Evolutionary conservation across 1,140 invertebrate genomes (phyloP), one percentile per base, ranked within the genome.

Genomic region (Protaetia brevitarsis): DNA sequence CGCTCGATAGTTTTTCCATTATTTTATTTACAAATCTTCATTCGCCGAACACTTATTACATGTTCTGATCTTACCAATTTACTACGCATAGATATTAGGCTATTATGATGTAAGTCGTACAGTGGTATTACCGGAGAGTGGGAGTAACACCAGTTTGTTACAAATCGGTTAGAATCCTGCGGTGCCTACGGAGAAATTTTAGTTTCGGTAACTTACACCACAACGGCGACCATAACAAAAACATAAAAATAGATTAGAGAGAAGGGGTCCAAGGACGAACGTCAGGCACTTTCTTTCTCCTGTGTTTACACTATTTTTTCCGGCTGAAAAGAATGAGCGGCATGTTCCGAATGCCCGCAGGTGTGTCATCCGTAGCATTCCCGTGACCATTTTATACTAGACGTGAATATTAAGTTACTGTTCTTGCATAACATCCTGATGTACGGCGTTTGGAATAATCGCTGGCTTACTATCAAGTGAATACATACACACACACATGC

Each of bases 351-450:
- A 51, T 51, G 19, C 13, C 26, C 26, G 41, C 41, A 23, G 41
- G 41, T 19, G 41, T 51, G 41, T 51, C 41, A 51, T 51, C 41
- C 19, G 41, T 51, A 23, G 41, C 16, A 51, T 51, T 51, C 41
- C 41, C 41, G 41, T 51, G 41, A 51, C 11, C 41, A 21, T 51
- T 51, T 51, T 51, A 51, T 51, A 8, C 16, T 19, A 23, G 41
- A 51, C 41, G 19, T 51, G 41, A 51, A 51, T 51, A 51, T 51
- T 23, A 51, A 51, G 41, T 51, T 51, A 51, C 41, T 10, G 19
- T 51, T 51, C 41, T 51, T 51, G 41, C 41, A 23, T 23, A 51
- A 51, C 41, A 51, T 51, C 41, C 41, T 51, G 41, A 6, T 51
- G 26, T 51, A 51, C 26, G 41, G 26, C 11, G 41, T 51, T 51